A percentile compares a stretch with the other conserved stretches of the same genome.
Conservation (phyloP, 2,888 invertebrate genomes). For the Apotomis capreana region DNA sequence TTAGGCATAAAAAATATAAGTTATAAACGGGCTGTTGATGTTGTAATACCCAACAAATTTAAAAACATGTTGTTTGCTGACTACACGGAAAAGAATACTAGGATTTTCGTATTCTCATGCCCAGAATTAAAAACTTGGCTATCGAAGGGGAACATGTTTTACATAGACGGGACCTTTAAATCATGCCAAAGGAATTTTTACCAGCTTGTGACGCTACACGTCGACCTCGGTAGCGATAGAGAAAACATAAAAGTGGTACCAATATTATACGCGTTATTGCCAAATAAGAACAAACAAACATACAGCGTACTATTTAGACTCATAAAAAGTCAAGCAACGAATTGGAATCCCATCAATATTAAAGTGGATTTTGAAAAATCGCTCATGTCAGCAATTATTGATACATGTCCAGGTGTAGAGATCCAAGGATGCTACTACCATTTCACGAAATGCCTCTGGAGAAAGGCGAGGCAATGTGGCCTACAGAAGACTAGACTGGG, state of each 20-base stretch:
- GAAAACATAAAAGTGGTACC: constrained; percentile 23
- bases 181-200: too few species aligned
- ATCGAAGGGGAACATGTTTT: too few species aligned
- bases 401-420: background rate
- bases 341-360: constrained; percentile 3
- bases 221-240: constrained; percentile 24
- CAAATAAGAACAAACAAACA: background rate
- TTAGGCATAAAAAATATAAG: too few species aligned
- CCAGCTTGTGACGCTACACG: constrained; percentile 23
- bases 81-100: too few species aligned
- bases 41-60: too few species aligned
- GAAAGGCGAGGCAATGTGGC: background rate
- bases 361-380: constrained; percentile 11
- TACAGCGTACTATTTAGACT: background rate
- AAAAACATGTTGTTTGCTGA: too few species aligned
- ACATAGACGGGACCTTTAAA: too few species aligned
- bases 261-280: constrained; percentile 11
- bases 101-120: too few species aligned
- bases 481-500: constrained; percentile 11
- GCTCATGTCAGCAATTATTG: background rate
- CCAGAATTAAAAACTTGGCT: too few species aligned
- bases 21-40: too few species aligned
- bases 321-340: background rate
- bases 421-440: constrained; percentile 16
- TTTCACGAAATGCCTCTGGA: constrained; percentile 5